Base-by-base conservation (phyloP, 1,140 invertebrate species). In the Formica exsecta region DNA sequence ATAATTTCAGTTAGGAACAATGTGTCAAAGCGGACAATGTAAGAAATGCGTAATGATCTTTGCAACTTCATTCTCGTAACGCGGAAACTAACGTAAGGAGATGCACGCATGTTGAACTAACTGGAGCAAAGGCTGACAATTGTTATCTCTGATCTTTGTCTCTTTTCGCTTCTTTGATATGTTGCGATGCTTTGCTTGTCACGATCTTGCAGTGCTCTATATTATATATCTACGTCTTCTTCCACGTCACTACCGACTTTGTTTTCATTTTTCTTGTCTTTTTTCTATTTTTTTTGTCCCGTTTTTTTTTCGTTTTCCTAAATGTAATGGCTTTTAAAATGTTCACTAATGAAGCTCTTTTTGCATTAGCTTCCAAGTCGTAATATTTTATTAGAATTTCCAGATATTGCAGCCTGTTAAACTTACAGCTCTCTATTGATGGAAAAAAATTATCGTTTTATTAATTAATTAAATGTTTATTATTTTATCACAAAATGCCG, bases 101-200 rank as follows among this genome's bases (percentile, higher is more conserved):
- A 84, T 41, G 19, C 54, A 13, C 41, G 16, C 38, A 73, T 38
- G 48, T 62, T 59, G 54, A 70, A 65, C 73, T 80, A 75, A 80
- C 68, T 57, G 76, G 38, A 84, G 70, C 76, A 86, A 75, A 86
- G 66, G 85, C 76, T 91, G 90, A 89, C 89, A 91, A 91, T 91
- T 91, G 73, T 75, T 79, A 73, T 89, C 87, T 80, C 64, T 59
- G 61, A 62, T 75, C 68, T 83, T 79, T 73, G 71, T 80, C 83
- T 70, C 81, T 91, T 88, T 90, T 91, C 77, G 44, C 16, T 75
- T 64, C 86, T 92, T 92, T 91, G 91, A 91, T 48, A 48, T 89
- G 83, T 87, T 57, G 57, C 77, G 71, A 62, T n/a, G 22, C 9
- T 41, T 22, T 61, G 32, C 38, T 25, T 6, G 29, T 57, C 22